phyloP scores from a whole-genome alignment of 1,140 invertebrate genomes.

The Drosophila ogumai region DNA sequence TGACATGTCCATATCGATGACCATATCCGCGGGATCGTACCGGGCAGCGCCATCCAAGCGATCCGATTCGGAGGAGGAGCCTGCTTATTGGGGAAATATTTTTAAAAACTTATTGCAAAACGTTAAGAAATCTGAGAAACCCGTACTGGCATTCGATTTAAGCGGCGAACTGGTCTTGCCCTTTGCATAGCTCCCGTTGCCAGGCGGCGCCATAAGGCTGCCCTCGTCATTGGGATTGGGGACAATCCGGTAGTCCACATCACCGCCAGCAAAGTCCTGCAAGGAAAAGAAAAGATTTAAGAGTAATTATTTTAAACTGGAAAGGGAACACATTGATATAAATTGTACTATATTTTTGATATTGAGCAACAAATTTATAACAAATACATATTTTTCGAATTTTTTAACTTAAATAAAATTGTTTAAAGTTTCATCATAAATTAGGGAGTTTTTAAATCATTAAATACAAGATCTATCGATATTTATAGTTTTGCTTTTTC shows the following conservation, averaged over 20 bases:
- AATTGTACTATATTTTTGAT: not conserved
- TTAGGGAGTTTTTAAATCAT: no score
- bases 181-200: slow-evolving; percentile 43
- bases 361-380: no score
- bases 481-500: no score
- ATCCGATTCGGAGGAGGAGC: slow-evolving; percentile 75
- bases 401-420: no score
- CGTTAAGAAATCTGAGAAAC: not conserved
- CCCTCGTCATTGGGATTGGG: slow-evolving; percentile 38
- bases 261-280: slow-evolving; percentile 61
- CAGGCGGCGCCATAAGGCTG: slow-evolving; percentile 68
- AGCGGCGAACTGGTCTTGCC: slow-evolving; percentile 75
- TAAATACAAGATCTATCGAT: no score
- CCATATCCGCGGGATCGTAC: slow-evolving; percentile 86
- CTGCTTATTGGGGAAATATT: slow-evolving; percentile 18
- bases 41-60: slow-evolving; percentile 73
- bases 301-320: not conserved
- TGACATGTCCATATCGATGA: slow-evolving; percentile 90
- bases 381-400: no score
- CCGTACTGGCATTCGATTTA: slow-evolving; percentile 84
- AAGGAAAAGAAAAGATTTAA: not conserved
- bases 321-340: not conserved
- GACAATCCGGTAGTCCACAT: slow-evolving; percentile 73
- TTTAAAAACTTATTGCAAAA: not conserved
- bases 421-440: no score